Evolutionary conservation across 2,888 invertebrate species (phyloP).

Genomic region (Carcina quercana): DNA sequence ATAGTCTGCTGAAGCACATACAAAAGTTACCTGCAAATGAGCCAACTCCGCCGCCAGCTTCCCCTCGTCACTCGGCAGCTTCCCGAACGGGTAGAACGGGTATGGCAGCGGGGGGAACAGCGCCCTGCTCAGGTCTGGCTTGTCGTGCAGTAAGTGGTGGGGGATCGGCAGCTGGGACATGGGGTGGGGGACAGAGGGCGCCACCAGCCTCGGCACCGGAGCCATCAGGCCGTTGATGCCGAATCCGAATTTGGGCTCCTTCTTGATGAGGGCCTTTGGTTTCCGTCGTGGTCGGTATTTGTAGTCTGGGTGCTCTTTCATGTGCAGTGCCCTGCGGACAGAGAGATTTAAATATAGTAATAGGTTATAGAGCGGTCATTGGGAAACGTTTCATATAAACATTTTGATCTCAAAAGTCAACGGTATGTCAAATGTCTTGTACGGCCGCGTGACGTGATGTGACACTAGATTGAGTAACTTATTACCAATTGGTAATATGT

Average conservation of each 20-base stretch:
- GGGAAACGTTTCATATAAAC: too few species aligned
- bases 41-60: slow-evolving; percentile 82
- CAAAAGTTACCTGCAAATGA: slow-evolving; percentile 66
- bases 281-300: slow-evolving; percentile 92
- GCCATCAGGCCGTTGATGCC: slow-evolving; percentile 78
- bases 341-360: too few species aligned
- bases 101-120: slow-evolving; percentile 83
- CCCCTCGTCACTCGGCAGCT: slow-evolving; percentile 64
- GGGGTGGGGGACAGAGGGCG: slow-evolving; percentile 59
- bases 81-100: slow-evolving; percentile 80
- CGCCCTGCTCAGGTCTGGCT: slow-evolving; percentile 78
- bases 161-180: slow-evolving; percentile 59
- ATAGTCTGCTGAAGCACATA: too few species aligned
- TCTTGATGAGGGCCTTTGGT: slow-evolving; percentile 89
- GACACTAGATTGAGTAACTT: too few species aligned
- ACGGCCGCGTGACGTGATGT: too few species aligned
- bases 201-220: slow-evolving; percentile 66
- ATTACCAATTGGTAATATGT: too few species aligned
- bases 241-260: slow-evolving; percentile 84
- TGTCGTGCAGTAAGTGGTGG: slow-evolving; percentile 70
- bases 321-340: slow-evolving; percentile 91
- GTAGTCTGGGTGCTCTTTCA: slow-evolving; percentile 96
- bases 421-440: too few species aligned
- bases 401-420: too few species aligned
- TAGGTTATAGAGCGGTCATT: too few species aligned